Evolutionary conservation across 2,888 invertebrate genomes (phyloP).

Genomic region (Agrotis ipsilon): DNA sequence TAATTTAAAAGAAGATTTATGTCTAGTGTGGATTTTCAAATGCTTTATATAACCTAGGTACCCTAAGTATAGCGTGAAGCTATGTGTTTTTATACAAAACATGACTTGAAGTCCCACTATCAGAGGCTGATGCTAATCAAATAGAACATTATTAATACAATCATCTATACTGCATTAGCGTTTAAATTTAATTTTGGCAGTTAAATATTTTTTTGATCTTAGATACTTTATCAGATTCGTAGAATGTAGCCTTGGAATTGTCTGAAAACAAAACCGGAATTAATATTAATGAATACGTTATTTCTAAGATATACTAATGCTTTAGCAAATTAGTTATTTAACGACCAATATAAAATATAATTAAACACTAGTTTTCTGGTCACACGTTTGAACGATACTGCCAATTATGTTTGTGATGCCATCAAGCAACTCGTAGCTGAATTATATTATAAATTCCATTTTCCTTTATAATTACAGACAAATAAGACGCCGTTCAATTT

Average conservation of each 20-base stretch:
- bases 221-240: constrained; percentile 1
- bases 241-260: constrained; percentile 33
- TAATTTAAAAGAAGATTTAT: background rate
- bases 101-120: background rate
- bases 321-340: constrained; percentile 30
- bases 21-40: background rate
- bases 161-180: constrained; percentile 6
- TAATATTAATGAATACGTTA: background rate
- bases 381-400: constrained; percentile 20
- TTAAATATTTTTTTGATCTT: constrained; percentile 17
- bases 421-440: constrained; percentile 28
- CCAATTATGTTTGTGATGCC: constrained; percentile 32
- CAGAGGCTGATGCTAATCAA: background rate
- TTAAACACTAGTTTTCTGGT: constrained; percentile 20
- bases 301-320: background rate
- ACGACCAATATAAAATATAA: constrained; percentile 28
- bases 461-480: constrained; percentile 48
- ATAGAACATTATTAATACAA: background rate
- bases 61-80: background rate
- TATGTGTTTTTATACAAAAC: background rate
- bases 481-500: constrained; percentile 50
- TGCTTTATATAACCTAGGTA: background rate
- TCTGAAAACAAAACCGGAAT: constrained; percentile 28
- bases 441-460: constrained; percentile 41
- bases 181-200: constrained; percentile 10